A percentile compares a stretch with the other conserved stretches of the same genome.
These are phyloP conservation scores for Eidolon dupreanum DNA, from an alignment of 2,797 vertebrate species.

Conservation along the genomic window DNA sequence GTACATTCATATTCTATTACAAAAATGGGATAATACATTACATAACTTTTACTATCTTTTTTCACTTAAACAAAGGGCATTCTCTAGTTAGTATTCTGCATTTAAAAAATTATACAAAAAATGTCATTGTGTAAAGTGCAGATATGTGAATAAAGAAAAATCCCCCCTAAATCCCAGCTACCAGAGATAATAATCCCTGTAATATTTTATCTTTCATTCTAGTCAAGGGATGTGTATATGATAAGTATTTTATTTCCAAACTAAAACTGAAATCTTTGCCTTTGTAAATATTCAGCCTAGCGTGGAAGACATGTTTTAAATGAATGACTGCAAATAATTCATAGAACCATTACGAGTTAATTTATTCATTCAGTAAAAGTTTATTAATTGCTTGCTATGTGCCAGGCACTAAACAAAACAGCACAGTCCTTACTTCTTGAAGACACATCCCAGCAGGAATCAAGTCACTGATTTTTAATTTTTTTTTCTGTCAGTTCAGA, in stretches of 20 bases:
- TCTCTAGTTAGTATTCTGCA: neutral
- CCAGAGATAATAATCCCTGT: neutral
- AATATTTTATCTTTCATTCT: neutral
- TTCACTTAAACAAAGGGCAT: neutral
- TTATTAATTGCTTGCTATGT: neutral
- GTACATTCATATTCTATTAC: neutral
- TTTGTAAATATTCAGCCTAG: neutral
- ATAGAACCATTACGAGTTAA: neutral
- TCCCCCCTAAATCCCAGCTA: neutral
- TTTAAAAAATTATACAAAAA: neutral
- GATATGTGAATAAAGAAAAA: neutral
- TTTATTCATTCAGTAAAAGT: neutral
- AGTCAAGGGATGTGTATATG: neutral
- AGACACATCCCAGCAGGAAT: neutral
- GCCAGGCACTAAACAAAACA: neutral
- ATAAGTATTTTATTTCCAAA: neutral
- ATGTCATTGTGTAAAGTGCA: neutral
- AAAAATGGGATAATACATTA: neutral
- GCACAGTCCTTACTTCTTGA: neutral
- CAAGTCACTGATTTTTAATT: neutral
- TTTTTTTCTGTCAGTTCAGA: neutral
- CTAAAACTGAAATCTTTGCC: neutral
- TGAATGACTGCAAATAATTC: neutral
- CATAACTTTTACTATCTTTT: neutral
- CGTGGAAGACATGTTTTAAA: neutral